These are phyloP conservation scores for Cryptocheilus praepositus DNA, from an alignment of 2,888 invertebrate species.

Conservation along the genomic window DNA sequence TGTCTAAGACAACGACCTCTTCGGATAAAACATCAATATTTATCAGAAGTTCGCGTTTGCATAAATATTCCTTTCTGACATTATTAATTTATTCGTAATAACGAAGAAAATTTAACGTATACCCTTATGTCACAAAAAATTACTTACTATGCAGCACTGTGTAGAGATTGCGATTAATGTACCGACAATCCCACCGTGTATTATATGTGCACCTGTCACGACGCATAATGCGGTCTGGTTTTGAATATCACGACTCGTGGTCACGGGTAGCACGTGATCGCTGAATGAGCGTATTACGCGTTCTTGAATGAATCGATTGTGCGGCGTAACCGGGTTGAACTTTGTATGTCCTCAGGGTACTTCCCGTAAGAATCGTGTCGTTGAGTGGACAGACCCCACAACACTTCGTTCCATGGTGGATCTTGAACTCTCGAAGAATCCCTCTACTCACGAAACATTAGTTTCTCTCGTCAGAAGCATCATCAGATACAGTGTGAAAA, in stretches of 20 bases:
- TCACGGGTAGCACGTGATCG: background rate
- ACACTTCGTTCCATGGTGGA: constrained; percentile 82
- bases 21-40: too few species aligned
- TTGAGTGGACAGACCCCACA: constrained; percentile 88
- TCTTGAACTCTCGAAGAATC: constrained; percentile 78
- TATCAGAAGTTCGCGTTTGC: too few species aligned
- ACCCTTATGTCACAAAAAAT: too few species aligned
- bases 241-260: background rate
- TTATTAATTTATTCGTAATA: too few species aligned
- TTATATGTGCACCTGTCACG: background rate
- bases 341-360: constrained; percentile 76
- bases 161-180: too few species aligned
- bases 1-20: too few species aligned
- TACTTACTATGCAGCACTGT: too few species aligned
- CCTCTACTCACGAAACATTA: constrained; percentile 82
- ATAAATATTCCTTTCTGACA: too few species aligned
- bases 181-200: too few species aligned
- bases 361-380: constrained; percentile 83
- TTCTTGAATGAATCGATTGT: constrained; percentile 5
- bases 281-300: background rate
- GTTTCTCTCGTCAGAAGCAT: constrained; percentile 82
- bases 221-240: constrained; percentile 9
- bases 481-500: constrained; percentile 91
- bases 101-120: too few species aligned
- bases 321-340: background rate